phyloP scores from a whole-genome alignment of 2,888 invertebrate genomes.

The Luperina testacea region DNA sequence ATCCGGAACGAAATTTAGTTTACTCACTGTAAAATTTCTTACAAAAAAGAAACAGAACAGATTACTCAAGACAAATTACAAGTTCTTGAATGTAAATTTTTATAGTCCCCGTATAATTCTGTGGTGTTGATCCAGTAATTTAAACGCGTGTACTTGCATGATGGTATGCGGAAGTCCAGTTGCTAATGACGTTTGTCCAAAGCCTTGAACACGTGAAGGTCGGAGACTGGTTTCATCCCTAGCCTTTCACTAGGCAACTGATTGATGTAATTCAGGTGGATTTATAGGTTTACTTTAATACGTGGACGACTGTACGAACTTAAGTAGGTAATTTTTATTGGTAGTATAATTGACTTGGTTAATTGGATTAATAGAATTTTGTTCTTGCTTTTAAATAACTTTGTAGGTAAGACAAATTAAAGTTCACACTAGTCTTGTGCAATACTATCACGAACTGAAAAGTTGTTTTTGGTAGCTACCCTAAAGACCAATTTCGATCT shows the following conservation, averaged over 20 bases:
- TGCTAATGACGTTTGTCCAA: constrained; percentile 50
- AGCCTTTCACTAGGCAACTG: constrained; percentile 68
- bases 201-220: constrained; percentile 59
- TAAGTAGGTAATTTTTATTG: neutral
- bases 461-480: neutral
- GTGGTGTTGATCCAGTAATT: constrained; percentile 30
- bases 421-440: neutral
- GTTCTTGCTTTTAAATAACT: constrained; percentile 1
- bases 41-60: neutral
- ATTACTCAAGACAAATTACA: neutral
- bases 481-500: neutral
- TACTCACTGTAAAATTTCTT: constrained; percentile 16
- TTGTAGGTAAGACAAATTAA: neutral
- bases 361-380: neutral
- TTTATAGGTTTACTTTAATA: constrained; percentile 5
- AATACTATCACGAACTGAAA: neutral
- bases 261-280: constrained; percentile 28
- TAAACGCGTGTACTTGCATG: constrained; percentile 34
- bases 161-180: constrained; percentile 64
- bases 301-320: neutral
- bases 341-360: neutral
- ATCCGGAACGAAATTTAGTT: constrained; percentile 30
- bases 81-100: constrained; percentile 21
- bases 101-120: constrained; percentile 24
- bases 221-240: constrained; percentile 61